These are phyloP conservation scores for Panagrolaimus sp. DNA, from an alignment of 1,140 invertebrate species.

Conservation along the genomic window DNA sequence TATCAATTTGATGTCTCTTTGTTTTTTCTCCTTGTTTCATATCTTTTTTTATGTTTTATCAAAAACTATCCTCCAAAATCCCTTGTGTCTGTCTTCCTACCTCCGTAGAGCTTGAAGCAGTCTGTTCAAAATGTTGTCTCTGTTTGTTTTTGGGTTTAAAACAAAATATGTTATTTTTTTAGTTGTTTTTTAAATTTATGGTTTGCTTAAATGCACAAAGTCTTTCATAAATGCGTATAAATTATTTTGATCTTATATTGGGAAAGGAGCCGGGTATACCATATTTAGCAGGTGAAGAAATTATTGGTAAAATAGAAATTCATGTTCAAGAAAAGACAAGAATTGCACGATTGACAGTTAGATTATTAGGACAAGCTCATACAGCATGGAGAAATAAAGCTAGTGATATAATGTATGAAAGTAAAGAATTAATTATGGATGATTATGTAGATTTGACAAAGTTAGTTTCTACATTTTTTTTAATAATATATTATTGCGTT, in stretches of 20 bases:
- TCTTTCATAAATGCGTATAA: constrained; percentile 18
- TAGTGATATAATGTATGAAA: constrained; percentile 34
- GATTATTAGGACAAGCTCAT: constrained; percentile 41
- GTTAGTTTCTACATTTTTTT: constrained; percentile 16
- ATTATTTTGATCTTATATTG: constrained; percentile 6
- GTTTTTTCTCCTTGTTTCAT: too few relatives aligned
- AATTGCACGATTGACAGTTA: constrained; percentile 37
- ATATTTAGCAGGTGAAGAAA: constrained; percentile 11
- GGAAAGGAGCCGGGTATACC: constrained; percentile 12
- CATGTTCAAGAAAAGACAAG: constrained; percentile 27
- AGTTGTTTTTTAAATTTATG: constrained; percentile 5
- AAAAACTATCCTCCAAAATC: too few relatives aligned
- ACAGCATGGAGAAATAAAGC: constrained; percentile 41
- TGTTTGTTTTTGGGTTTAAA: too few relatives aligned
- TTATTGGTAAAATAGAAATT: constrained; percentile 26
- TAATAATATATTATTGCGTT: constrained; percentile 4
- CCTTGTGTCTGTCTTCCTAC: too few relatives aligned
- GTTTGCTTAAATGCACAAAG: not conserved
- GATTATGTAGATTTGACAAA: constrained; percentile 48
- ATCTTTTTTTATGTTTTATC: too few relatives aligned
- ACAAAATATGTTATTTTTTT: too few relatives aligned
- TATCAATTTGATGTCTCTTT: too few relatives aligned
- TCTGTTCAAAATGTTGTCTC: too few relatives aligned
- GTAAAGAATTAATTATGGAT: constrained; percentile 42
- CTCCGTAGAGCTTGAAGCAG: too few relatives aligned